phyloP scores from a whole-genome alignment of 1,140 invertebrate species.

The Macrobrachium rosenbergii region DNA sequence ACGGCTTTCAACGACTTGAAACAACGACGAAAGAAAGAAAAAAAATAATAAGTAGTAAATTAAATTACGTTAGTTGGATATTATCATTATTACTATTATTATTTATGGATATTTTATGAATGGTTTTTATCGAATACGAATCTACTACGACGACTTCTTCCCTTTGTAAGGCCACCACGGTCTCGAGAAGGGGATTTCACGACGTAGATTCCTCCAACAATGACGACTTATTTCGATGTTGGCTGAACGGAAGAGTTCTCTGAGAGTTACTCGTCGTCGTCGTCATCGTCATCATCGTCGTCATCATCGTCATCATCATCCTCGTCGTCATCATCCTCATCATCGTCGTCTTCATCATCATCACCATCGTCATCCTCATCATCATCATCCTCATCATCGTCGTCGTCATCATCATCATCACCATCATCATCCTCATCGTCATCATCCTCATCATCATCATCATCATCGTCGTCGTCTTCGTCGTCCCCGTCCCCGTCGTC shows the following conservation, averaged over 20 bases:
- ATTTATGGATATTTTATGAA: no score
- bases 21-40: no score
- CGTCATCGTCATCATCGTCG: slow-evolving; percentile 56
- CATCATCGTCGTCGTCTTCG: slow-evolving; percentile 52
- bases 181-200: no score
- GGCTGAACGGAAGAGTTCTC: background rate
- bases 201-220: no score
- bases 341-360: slow-evolving; percentile 51
- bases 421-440: slow-evolving; percentile 55
- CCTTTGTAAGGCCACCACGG: no score
- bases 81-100: no score
- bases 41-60: no score
- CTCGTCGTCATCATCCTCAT: slow-evolving; percentile 54
- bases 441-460: slow-evolving; percentile 50
- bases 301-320: slow-evolving; percentile 59
- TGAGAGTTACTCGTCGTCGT: slow-evolving; percentile 39
- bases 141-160: no score
- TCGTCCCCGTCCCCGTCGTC: slow-evolving; percentile 49
- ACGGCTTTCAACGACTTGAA: no score
- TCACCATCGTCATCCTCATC: slow-evolving; percentile 43
- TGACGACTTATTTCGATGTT: no score
- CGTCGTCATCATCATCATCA: slow-evolving; percentile 49
- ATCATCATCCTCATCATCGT: slow-evolving; percentile 39
- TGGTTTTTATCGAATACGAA: no score
- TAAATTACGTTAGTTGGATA: no score